Conservation (phyloP, 1,140 invertebrate genomes). For the Drosophila lini region DNA sequence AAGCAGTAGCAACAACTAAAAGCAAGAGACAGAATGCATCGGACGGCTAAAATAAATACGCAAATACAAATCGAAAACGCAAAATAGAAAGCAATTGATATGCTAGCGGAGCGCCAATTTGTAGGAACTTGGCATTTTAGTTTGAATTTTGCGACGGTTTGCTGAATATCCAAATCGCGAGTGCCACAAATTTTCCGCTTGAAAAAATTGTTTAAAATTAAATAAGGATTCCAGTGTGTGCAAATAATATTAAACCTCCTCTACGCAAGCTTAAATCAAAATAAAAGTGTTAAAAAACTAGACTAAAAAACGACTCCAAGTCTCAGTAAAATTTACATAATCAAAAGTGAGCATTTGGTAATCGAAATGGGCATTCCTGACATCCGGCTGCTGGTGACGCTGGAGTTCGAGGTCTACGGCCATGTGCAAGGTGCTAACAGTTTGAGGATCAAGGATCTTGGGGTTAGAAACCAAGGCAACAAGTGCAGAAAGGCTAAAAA, state of each 20-base stretch:
- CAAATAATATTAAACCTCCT: background rate
- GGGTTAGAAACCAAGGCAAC: background rate
- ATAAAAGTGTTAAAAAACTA: slow-evolving; percentile 3
- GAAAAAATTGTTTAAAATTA: slow-evolving; percentile 6
- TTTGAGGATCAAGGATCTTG: background rate
- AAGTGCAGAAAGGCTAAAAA: slow-evolving; percentile 45
- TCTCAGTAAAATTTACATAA: slow-evolving; percentile 26
- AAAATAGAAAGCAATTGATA: slow-evolving; percentile 83
- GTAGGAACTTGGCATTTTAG: slow-evolving; percentile 72
- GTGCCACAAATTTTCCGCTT: slow-evolving; percentile 10
- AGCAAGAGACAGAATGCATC: slow-evolving; percentile 42
- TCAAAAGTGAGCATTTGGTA: slow-evolving; percentile 14
- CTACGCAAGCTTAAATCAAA: background rate
- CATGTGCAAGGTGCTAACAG: slow-evolving; percentile 91
- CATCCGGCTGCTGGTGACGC: slow-evolving; percentile 88
- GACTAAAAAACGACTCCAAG: slow-evolving; percentile 23
- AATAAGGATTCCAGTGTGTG: slow-evolving; percentile 3
- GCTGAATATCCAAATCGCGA: slow-evolving; percentile 63
- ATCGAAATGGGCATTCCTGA: slow-evolving; percentile 87
- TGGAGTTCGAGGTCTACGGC: slow-evolving; percentile 95
- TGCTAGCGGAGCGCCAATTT: slow-evolving; percentile 61
- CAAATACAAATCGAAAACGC: slow-evolving; percentile 77
- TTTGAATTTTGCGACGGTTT: slow-evolving; percentile 71
- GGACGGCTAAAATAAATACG: slow-evolving; percentile 71
- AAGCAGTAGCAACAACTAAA: slow-evolving; percentile 40